Base-by-base conservation (phyloP, 2,888 invertebrate genomes). In the Plemyria rubiginata region DNA sequence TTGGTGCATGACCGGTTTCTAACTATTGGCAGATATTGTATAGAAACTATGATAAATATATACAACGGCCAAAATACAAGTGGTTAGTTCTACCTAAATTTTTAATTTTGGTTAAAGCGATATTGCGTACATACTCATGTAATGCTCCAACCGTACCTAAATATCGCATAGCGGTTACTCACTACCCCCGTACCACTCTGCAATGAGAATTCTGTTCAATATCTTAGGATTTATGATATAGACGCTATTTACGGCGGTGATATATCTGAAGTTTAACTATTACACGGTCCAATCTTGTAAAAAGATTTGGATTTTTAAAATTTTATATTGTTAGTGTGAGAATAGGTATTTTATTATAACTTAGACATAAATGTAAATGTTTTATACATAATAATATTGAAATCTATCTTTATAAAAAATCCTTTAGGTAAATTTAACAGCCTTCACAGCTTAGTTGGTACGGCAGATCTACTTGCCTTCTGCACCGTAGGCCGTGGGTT, bases 181-280 rank as follows among this genome's bases (percentile, higher is more conserved):
- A 67, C 66, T 63, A 63, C 66, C 66, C 64, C 32, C 15, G 65
- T 64, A 68, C 70, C 68, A 70, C 66, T 68, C 70, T 70, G 71
- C 69, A 68, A 70, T 70, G 69, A 69, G 70, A 70, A 71, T 73
- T 70, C 73, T 68, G 73, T 71, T 71, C 71, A 71, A 71, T 73
- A 68, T 70, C 66, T 62, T 59, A 65, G 70, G 70, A 73, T 73
- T 73, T 71, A 73, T 70, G 59, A 55, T 58, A 62, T 67, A 67
- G 67, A 57, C 62, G 70, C 68, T 70, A 70, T 72, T 67, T 70
- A 68, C 65, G 60, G 49, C 54, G 41, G 52, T 60, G 65, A 65
- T 68, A 65, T 69, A 66, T 67, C 67, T 69, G 58, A 60, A 60
- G 58, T 41, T 41, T 71, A 70, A 70, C 65, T 65, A 62, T 64